Conservation (phyloP, 2,113 vertebrate genomes). For the Fukomys damarensis region DNA sequence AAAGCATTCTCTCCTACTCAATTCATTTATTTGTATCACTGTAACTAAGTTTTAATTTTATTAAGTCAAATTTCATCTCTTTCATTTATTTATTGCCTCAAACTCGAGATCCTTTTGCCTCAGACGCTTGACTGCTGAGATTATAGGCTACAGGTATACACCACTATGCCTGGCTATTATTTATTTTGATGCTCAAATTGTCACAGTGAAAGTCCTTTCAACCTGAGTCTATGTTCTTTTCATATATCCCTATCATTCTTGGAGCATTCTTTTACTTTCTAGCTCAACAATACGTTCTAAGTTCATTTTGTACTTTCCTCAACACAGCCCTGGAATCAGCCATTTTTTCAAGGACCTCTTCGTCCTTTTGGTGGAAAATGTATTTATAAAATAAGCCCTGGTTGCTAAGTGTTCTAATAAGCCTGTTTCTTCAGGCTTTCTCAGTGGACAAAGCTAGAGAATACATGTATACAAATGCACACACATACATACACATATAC, state of each 20-base stretch:
- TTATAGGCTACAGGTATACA: neutral
- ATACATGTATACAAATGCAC: neutral
- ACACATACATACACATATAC: neutral
- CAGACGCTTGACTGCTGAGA: neutral
- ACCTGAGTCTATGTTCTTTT: neutral
- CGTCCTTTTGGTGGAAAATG: neutral
- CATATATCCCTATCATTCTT: neutral
- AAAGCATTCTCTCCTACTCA: neutral
- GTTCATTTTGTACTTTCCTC: neutral
- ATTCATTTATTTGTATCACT: neutral
- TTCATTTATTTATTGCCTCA: neutral
- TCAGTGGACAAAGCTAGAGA: neutral
- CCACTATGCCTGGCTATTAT: neutral
- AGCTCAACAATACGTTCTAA: neutral
- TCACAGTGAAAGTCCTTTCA: neutral
- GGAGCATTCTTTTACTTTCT: slow-evolving; percentile 7
- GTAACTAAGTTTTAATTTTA: neutral
- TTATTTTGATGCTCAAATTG: slow-evolving; percentile 37
- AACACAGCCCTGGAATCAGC: neutral
- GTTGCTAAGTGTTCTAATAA: neutral
- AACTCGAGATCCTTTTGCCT: neutral
- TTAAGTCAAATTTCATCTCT: neutral
- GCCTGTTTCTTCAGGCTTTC: neutral
- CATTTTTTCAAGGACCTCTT: slow-evolving; percentile 1
- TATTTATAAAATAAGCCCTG: slow-evolving; percentile 22